A percentile compares a stretch with the other conserved stretches of the same genome.
Conservation (phyloP, 2,113 vertebrate species). For the Scolopax mira region DNA sequence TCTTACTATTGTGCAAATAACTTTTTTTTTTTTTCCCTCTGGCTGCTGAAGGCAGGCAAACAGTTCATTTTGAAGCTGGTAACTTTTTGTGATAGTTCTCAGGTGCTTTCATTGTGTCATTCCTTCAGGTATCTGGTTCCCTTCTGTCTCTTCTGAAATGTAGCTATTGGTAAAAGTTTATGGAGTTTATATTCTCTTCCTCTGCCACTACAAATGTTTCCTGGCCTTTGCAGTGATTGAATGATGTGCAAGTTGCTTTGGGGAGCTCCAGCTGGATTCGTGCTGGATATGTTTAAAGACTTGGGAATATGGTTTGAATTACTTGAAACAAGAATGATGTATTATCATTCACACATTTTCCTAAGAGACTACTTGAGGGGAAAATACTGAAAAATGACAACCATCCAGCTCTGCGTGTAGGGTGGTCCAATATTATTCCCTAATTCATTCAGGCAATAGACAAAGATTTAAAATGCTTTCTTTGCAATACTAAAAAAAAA, state of each 20-base stretch:
- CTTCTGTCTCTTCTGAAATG: neutral
- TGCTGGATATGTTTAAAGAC: conserved; percentile 1
- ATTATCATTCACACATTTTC: conserved; percentile 31
- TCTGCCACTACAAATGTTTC: neutral
- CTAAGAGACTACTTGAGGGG: neutral
- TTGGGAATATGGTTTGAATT: conserved; percentile 52
- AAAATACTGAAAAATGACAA: conserved; percentile 5
- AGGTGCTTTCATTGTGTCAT: neutral
- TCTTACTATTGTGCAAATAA: neutral
- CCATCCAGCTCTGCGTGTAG: neutral
- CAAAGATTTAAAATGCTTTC: conserved; percentile 14
- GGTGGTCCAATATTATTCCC: conserved; percentile 37
- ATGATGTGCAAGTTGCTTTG: conserved; percentile 19
- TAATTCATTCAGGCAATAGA: neutral
- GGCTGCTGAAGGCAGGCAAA: neutral
- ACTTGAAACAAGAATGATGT: conserved; percentile 29
- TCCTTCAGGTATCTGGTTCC: neutral
- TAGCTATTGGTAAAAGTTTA: neutral
- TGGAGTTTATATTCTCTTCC: neutral
- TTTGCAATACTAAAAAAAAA: neutral
- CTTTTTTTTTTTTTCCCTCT: neutral
- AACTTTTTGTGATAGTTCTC: neutral
- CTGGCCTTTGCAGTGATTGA: neutral
- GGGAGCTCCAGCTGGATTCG: neutral
- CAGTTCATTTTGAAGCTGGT: neutral